Base-by-base conservation (phyloP, 2,888 invertebrate species). In the Papilio gigon region DNA sequence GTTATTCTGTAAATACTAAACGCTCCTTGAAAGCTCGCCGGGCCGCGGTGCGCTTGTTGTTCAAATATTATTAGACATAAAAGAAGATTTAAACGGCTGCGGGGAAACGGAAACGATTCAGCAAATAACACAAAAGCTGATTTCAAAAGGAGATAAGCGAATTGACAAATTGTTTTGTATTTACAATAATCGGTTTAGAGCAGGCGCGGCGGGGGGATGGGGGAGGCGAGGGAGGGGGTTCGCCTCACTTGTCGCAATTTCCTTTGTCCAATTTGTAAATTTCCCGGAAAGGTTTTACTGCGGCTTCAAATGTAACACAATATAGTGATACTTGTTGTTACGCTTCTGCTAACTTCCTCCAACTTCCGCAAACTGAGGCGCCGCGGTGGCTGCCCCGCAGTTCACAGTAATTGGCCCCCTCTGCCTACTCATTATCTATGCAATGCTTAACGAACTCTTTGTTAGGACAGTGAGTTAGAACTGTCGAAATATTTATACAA, bases 91-190 rank as follows among this genome's bases (percentile, higher is more conserved):
- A 4, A 30, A 56, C 53, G 30, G 27, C 53, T 56, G 53, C 30
- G 30, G 47, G 63, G 50, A 47, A 63, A 47, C 47, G 47, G 30
- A 47, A 40, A 60, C 30, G 30, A 33, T 47, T 30, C 25, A 33
- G 35, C 20, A 17, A 44, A 63, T 64, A 68, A 63, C 12, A 63
- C 33, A 17, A 59, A 62, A 47, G 27, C 47, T 40, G 40, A 40
- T 65, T 20, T 25, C 37, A 37, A 35, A 64, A 62, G 67, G 20
- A 67, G 67, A 67, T 67, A 67, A 67, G 42, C 30, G 20, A 44
- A 59, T 68, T 64, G 64, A 68, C 68, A 68, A 68, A 68, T 68
- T 68, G 68, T 50, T 59, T 64, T 37, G 47, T 59, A 58, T 68
- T 68, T 68, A 59, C 58, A 33, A 59, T 64, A 64, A 64, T 50